Evolutionary conservation across 1,140 invertebrate species (phyloP).

Genomic region (Cyrtorhinus lividipennis): DNA sequence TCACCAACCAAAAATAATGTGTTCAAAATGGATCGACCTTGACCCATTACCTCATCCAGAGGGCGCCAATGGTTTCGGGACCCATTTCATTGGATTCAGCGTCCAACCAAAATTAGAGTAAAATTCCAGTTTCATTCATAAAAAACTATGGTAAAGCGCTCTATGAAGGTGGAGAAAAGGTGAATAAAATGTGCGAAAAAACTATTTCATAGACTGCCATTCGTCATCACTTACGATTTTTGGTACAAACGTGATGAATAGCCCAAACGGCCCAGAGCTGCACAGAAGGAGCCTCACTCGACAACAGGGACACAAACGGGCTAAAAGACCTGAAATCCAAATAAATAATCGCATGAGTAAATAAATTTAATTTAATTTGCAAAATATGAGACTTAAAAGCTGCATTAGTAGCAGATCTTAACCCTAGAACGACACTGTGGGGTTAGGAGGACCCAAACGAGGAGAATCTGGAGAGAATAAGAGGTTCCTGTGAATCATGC

Average conservation of each 20-base stretch:
- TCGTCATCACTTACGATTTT: constrained; percentile 45
- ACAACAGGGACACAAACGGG: constrained; percentile 57
- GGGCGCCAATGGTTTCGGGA: too few species aligned
- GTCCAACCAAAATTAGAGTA: neutral
- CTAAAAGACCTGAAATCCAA: constrained; percentile 70
- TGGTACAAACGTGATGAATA: constrained; percentile 66
- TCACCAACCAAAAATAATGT: neutral
- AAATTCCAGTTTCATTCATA: neutral
- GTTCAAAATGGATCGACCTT: too few species aligned
- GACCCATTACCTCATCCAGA: too few species aligned
- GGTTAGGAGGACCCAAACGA: too few species aligned
- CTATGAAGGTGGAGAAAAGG: neutral
- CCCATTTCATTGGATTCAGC: too few species aligned
- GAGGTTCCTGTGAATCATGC: neutral
- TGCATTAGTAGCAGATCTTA: too few species aligned
- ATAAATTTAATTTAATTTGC: too few species aligned
- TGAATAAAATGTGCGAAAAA: neutral
- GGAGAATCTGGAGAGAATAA: too few species aligned
- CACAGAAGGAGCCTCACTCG: constrained; percentile 46
- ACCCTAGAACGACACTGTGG: too few species aligned
- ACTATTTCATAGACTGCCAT: neutral
- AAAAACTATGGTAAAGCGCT: neutral
- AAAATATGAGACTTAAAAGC: too few species aligned
- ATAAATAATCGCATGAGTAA: neutral
- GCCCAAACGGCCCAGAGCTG: constrained; percentile 75